These are phyloP conservation scores for Danio rerio DNA, from an alignment of 2,113 vertebrate species.

Conservation along the genomic window GRCz12tu NC_133180.1:72922001-72922500, in stretches of 20 bases:
- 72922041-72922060: too few species aligned
- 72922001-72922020: too few species aligned
- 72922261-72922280: constrained; percentile 15
- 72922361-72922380: constrained; percentile 36
- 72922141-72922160: too few species aligned
- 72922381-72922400: constrained; percentile 60
- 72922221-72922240: too few species aligned
- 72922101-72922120: too few species aligned
- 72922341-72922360: constrained; percentile 33
- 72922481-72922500: constrained; percentile 75
- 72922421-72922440: constrained; percentile 68
- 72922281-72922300: constrained; percentile 22
- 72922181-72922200: too few species aligned
- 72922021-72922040: too few species aligned
- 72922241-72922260: neutral
- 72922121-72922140: too few species aligned
- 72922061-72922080: too few species aligned
- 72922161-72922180: too few species aligned
- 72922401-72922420: constrained; percentile 67
- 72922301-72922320: constrained; percentile 30
- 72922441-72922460: constrained; percentile 44
- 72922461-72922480: constrained; percentile 72
- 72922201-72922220: too few species aligned
- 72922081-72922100: too few species aligned
- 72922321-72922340: neutral